A percentile compares a stretch with the other conserved stretches of the same genome.
phyloP scores from a whole-genome alignment of 2,888 invertebrate genomes.

The Ctena decussata region DNA sequence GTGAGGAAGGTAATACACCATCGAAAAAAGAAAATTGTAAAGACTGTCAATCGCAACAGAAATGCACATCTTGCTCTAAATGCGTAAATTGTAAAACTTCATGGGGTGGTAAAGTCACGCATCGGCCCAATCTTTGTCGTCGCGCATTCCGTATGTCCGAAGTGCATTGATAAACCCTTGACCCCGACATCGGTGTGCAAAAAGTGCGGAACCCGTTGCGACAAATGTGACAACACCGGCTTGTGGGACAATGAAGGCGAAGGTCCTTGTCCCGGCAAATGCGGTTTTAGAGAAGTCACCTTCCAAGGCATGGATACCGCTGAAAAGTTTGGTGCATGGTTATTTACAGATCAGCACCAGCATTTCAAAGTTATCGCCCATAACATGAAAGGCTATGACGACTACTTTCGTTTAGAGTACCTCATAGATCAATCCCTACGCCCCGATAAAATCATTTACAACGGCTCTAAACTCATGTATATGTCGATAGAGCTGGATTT shows the following conservation, averaged over 20 bases:
- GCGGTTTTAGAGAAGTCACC: conserved; percentile 42
- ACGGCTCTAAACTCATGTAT: too few relatives aligned
- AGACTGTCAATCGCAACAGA: conserved; percentile 16
- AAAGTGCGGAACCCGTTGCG: conserved; percentile 4
- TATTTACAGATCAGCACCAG: conserved; percentile 30
- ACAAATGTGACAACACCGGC: neutral
- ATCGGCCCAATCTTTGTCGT: conserved; percentile 16
- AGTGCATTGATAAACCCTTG: neutral
- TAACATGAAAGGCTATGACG: too few relatives aligned
- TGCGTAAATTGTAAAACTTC: neutral
- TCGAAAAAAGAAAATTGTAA: conserved; percentile 19
- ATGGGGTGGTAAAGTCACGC: conserved; percentile 3
- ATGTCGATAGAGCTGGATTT: too few relatives aligned
- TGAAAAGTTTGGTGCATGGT: conserved; percentile 30
- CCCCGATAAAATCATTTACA: too few relatives aligned
- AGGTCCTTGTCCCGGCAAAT: conserved; percentile 37
- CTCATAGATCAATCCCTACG: too few relatives aligned
- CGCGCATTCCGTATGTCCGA: neutral
- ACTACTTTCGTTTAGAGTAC: too few relatives aligned
- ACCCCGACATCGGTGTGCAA: conserved; percentile 7
- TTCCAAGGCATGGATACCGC: conserved; percentile 36
- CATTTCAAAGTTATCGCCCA: conserved; percentile 29
- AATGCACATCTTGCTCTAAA: neutral
- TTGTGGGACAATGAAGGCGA: conserved; percentile 11
- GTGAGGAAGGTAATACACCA: conserved; percentile 28